A percentile compares a stretch with the other conserved stretches of the same genome.
Evolutionary conservation across 2,797 vertebrate genomes (phyloP).

Genomic region (Triplophysa bombifrons): DNA sequence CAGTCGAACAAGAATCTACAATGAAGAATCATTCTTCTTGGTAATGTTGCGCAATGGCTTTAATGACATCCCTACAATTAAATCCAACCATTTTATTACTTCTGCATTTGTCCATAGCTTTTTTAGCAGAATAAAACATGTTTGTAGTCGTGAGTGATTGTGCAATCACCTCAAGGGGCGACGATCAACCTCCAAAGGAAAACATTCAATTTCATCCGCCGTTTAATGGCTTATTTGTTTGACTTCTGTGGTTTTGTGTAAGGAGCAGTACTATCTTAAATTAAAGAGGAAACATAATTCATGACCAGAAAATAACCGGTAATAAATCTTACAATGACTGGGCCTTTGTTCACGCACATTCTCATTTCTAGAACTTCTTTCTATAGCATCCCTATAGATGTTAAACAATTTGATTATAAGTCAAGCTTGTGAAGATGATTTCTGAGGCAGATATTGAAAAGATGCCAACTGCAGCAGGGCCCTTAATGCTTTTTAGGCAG

Average conservation of each 20-base stretch:
- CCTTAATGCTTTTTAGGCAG: background rate
- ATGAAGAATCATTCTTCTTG: background rate
- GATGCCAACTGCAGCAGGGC: background rate
- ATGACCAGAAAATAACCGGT: slow-evolving; percentile 35
- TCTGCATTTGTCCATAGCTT: background rate
- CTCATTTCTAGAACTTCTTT: slow-evolving; percentile 12
- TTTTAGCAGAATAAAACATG: background rate
- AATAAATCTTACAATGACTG: slow-evolving; percentile 26
- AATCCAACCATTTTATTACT: slow-evolving; percentile 10
- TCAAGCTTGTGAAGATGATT: background rate
- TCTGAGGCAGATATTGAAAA: background rate
- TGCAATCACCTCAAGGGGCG: background rate
- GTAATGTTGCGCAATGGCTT: background rate
- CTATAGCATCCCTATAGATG: background rate
- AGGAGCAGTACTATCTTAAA: slow-evolving; percentile 57
- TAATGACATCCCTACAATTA: slow-evolving; percentile 1
- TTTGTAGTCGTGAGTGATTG: slow-evolving; percentile 11
- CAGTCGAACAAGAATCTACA: background rate
- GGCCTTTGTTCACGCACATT: slow-evolving; percentile 26
- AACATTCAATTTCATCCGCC: slow-evolving; percentile 8
- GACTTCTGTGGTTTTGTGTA: slow-evolving; percentile 26
- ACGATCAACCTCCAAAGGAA: slow-evolving; percentile 4
- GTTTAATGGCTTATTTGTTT: slow-evolving; percentile 22
- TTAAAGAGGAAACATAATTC: slow-evolving; percentile 54
- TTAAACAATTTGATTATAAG: slow-evolving; percentile 2